Base-by-base conservation (phyloP, 2,113 vertebrate genomes). In the Thamnaconus septentrionalis region DNA sequence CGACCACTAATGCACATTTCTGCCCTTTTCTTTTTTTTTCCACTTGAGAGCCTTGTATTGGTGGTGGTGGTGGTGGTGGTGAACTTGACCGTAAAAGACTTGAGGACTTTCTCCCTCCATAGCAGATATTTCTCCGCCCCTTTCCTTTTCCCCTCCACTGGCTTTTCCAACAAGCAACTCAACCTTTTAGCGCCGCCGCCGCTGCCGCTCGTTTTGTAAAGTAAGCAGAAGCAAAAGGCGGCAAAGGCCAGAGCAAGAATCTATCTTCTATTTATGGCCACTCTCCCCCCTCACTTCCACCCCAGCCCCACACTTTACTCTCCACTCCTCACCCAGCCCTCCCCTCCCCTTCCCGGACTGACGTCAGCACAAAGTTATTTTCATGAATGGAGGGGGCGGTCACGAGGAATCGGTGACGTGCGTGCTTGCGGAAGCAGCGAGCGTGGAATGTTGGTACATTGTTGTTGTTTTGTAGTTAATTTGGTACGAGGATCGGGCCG, bases 301-400 rank as follows among this genome's bases (percentile, higher is more conserved):
- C 79, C 76, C 73, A n/a, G 80, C 81, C 83, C 73, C 80, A 31
- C 18, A 31, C 18, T 31, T 31, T 31, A 31, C 18, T 31, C 18
- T 31, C 18, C 18, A 31, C 18, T 65, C 82, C 71, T 53, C 59
- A 74, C 66, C 80, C 70, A 3, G 62, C 64, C 66, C 75, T 70
- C 66, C 84, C 70, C 82, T 80, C 83, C 73, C 80, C 79, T 79
- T 82, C 85, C 87, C 85, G 78, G 78, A 76, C 86, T 92, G 88
- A 92, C 92, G 92, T 93, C 88, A 92, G 89, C 88, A 88, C 69
- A 78, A 87, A 92, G 91, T 91, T 93, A 92, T 93, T 92, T 93
- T 93, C 92, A 93, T 93, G 92, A 93, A 93, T 92, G 92, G 92
- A 92, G 90, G 91, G 91, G 91, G 91, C 90, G 91, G 91, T 92